A percentile compares a stretch with the other conserved stretches of the same genome.
Evolutionary conservation across 2,113 vertebrate species (phyloP).

Genomic region (Theristicus caerulescens): DNA sequence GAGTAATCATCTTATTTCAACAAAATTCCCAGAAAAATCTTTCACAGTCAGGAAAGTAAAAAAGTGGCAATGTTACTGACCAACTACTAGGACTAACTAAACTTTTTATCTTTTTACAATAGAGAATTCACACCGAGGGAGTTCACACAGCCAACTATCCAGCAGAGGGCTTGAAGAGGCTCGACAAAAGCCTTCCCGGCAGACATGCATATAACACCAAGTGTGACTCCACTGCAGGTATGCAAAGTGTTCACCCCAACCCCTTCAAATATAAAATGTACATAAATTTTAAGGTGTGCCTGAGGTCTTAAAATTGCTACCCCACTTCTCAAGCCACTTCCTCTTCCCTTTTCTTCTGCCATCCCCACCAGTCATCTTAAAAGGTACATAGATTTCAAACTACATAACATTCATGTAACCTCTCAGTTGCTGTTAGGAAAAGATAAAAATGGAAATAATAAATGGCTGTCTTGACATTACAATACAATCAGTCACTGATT

Average conservation of each 20-base stretch:
- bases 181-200: fast-evolving
- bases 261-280: neutral
- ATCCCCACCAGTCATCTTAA: neutral
- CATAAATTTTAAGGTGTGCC: neutral
- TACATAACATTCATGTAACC: neutral
- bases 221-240: neutral
- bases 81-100: neutral
- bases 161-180: neutral
- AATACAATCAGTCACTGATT: neutral
- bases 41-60: neutral
- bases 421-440: neutral
- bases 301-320: neutral
- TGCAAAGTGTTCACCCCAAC: neutral
- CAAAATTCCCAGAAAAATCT: neutral
- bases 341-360: neutral
- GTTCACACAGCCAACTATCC: fast-evolving
- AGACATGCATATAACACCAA: fast-evolving
- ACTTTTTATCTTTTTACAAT: neutral
- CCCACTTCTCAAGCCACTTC: neutral
- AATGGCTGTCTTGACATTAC: neutral
- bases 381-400: neutral
- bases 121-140: neutral
- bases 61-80: neutral
- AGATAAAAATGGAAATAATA: neutral
- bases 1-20: neutral